Conservation (phyloP, 2,888 invertebrate species). For the Drosophila longiperda region DNA sequence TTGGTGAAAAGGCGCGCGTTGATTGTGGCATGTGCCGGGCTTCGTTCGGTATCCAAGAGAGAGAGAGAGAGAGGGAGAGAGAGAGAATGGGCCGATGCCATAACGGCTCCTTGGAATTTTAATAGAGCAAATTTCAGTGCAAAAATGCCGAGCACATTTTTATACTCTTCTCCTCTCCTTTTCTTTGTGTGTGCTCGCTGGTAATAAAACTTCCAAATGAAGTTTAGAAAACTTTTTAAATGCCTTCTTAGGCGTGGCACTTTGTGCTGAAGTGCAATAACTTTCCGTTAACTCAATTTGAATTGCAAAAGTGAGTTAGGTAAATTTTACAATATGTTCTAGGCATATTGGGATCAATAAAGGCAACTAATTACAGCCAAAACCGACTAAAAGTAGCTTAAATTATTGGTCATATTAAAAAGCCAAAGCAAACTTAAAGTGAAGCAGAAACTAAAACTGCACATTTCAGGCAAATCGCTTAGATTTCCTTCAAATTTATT, state of each 20-base stretch:
- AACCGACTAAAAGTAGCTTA: neutral
- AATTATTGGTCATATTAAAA: neutral
- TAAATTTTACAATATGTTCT: neutral
- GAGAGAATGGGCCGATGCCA: slow-evolving; percentile 36
- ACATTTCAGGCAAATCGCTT: neutral
- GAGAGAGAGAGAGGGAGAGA: neutral
- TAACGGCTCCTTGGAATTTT: slow-evolving; percentile 71
- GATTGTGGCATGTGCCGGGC: slow-evolving; percentile 59
- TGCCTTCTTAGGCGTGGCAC: slow-evolving; percentile 52
- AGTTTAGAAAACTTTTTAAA: slow-evolving; percentile 79
- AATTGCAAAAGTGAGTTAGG: neutral
- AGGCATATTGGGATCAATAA: neutral
- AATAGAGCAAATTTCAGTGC: slow-evolving; percentile 78
- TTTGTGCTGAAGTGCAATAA: neutral
- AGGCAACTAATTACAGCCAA: neutral
- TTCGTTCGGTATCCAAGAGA: slow-evolving; percentile 1
- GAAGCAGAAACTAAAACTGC: neutral
- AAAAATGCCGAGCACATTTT: slow-evolving; percentile 53
- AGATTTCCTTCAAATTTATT: neutral
- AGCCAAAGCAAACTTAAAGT: neutral
- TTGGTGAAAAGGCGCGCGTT: slow-evolving; percentile 32
- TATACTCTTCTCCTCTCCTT: slow-evolving; percentile 4
- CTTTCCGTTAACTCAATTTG: neutral
- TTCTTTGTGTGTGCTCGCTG: slow-evolving; percentile 22
- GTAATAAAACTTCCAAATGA: slow-evolving; percentile 79